These are phyloP conservation scores for Augiades crinisus DNA, from an alignment of 2,888 invertebrate genomes.

Conservation along the genomic window DNA sequence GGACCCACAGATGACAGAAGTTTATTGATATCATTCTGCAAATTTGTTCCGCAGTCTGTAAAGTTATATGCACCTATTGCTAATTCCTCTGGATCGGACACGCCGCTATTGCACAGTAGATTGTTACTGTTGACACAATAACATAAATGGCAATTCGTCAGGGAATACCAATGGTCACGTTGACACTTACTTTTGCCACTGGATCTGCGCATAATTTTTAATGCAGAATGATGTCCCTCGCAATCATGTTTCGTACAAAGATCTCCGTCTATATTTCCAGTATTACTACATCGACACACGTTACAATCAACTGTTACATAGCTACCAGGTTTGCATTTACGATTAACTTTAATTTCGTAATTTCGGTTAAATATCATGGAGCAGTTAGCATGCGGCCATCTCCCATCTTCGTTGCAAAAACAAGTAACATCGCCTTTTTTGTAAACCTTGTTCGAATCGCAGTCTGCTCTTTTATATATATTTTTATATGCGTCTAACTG, in stretches of 20 bases:
- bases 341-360: not conserved
- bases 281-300: constrained; percentile 50
- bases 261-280: constrained; percentile 44
- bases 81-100: constrained; percentile 35
- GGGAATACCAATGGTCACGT: constrained; percentile 55
- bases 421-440: constrained; percentile 43
- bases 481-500: not conserved
- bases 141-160: constrained; percentile 61
- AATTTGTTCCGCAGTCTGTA: constrained; percentile 45
- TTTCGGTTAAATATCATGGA: constrained; percentile 13
- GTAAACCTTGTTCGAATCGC: constrained; percentile 48
- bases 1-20: constrained; percentile 26
- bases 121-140: constrained; percentile 54
- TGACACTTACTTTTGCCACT: constrained; percentile 46
- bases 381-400: constrained; percentile 54
- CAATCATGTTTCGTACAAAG: constrained; percentile 59
- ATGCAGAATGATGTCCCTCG: constrained; percentile 10
- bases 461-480: constrained; percentile 29
- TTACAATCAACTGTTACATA: constrained; percentile 55
- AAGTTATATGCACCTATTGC: constrained; percentile 48
- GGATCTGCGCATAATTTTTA: constrained; percentile 29
- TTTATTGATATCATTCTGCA: constrained; percentile 29
- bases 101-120: constrained; percentile 54
- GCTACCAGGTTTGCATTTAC: constrained; percentile 45
- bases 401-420: constrained; percentile 48